Evolutionary conservation across 92 coral and sea anemone species (phyloP), one percentile per base, ranked within the genome.

Genomic region (Paramuricea clavata): DNA sequence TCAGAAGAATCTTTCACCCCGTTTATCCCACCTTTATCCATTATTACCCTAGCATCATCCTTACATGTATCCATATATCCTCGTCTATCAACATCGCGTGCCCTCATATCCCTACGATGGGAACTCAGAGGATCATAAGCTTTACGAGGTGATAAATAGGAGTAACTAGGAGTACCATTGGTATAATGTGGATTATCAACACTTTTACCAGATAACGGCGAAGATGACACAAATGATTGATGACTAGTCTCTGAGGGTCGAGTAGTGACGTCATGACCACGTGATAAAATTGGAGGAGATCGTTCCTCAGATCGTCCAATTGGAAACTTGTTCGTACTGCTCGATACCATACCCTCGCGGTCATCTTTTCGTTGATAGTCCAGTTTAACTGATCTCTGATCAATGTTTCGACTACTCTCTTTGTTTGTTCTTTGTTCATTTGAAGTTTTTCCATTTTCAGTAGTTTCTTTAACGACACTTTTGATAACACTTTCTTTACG

Each of bases 401-500:
- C 49, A 28, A 64, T 25, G 23, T 39, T 22, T 50, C 65, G 84
- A 4, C 15, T 65, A 4, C 15, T 65, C 21, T 79, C 73, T 12
- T 35, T 60, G 31, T 22, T 35, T 10, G 34, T 7, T 23, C 43
- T 79, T 49, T 49, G 31, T 17, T 79, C 84, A 12, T 23, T 59
- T 5, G 32, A 32, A 36, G 65, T 59, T 21, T 79, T 79, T 1
- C 73, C 73, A 60, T 61, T 79, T 49, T 79, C 84, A 0, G 21
- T 26, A 3, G 61, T 27, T 26, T 49, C 84, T 41, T 61, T 79
- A 3, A 65, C 36, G 59, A 27, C 65, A 41, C 84, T 89, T 88
- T 96, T 96, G 27, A 96, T 96, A 22, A 96, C 99, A 69, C 99
- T 96, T 79, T 96, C 99, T 32, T 95, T 96, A 56, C 99, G 88